Evolutionary conservation across 2,113 vertebrate genomes (phyloP), one percentile per base, ranked within the genome.

Genomic region (Eudyptes chrysolophus): DNA sequence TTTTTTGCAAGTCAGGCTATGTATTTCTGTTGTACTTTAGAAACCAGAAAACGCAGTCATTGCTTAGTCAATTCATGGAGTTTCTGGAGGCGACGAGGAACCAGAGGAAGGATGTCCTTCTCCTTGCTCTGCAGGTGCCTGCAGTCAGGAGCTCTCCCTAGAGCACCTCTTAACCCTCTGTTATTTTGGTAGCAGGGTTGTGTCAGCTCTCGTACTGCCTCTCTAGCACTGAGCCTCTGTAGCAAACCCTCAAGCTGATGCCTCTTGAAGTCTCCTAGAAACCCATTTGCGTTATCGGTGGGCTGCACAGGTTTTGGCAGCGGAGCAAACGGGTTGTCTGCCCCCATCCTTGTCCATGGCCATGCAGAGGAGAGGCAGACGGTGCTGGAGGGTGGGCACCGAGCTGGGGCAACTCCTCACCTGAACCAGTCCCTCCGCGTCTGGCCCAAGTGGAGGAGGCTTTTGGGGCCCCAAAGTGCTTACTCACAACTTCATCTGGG

Each of bases 281-380:
- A 38, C 6, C 26, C 6, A 0, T 62, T 49, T 38, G 20, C 32
- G 7, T 48, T 48, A 15, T 40, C 3, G 7, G 40, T 76, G 51
- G 15, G 42, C 55, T 94, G 66, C 49, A 74, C 24, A 65, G 70
- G 29, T 8, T 32, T 84, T 69, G 42, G n/a, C n/a, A 55, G 49
- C 1, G 6, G 15, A n/a, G 32, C 46, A 78, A 9, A 55, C 1
- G 3, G 13, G 52, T 58, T 6, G 1, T 42, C 48, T 60, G 48
- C 24, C 44, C 40, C 51, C 0, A 0, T 40, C 46, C 19, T 46
- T 62, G n/a, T 52, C 62, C 34, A 12, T 1, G 1, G 36, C 40
- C 49, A 57, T 40, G 55, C n/a, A 34, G 44, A 51, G 66, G 38
- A 90, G 42, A 78, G 27, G 29, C 27, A 58, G 42, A 36, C 0